Conservation (phyloP, 2,113 vertebrate genomes). For the Peromyscus maniculatus region DNA sequence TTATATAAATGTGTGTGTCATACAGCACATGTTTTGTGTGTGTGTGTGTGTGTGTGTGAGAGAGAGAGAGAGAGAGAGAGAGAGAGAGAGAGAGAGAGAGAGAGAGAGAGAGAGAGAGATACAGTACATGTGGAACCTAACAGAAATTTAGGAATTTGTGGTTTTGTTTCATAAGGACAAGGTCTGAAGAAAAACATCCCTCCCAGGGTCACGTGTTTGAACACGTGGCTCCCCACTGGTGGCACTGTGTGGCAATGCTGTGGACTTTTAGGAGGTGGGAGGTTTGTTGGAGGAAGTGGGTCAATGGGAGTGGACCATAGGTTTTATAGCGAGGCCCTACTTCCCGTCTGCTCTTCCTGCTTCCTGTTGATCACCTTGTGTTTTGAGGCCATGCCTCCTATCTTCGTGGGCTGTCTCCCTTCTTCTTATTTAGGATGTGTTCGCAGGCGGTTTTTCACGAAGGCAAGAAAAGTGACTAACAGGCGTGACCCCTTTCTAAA, state of each 20-base stretch:
- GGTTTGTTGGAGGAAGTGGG: not conserved
- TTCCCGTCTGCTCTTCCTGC: not conserved
- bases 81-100: no score
- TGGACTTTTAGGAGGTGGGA: not conserved
- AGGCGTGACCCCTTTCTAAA: constrained; percentile 84
- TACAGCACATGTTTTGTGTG: not conserved
- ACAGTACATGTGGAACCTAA: not conserved
- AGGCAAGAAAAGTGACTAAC: not conserved
- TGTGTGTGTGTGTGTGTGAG: no score
- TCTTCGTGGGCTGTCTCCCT: not conserved
- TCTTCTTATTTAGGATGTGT: not conserved
- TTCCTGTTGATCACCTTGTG: not conserved
- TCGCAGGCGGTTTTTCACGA: not conserved
- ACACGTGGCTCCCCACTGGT: no score
- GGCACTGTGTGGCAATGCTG: constrained; percentile 83
- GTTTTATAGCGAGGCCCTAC: not conserved
- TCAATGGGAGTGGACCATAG: not conserved
- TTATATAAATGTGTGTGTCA: not conserved
- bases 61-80: no score
- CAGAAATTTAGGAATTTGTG: not conserved
- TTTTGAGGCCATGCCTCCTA: not conserved
- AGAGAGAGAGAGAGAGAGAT: no score
- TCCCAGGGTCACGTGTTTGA: constrained; percentile 37
- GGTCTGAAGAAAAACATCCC: not conserved
- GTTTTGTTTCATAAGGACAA: constrained; percentile 38